Evolutionary conservation across 2,888 invertebrate genomes (phyloP).

Genomic region (Drosophila kambysellisi): DNA sequence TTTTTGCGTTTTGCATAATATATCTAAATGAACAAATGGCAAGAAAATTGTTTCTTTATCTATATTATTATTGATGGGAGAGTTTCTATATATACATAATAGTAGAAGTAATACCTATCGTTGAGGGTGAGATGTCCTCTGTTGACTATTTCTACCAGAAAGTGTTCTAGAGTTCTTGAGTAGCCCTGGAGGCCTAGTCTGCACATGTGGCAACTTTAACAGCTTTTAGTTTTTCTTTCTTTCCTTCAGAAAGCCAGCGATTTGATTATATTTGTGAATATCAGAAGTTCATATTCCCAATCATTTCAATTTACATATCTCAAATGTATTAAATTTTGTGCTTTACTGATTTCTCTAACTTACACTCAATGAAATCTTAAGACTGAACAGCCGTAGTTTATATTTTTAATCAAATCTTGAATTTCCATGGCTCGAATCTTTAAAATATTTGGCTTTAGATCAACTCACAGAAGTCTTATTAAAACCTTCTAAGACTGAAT

Average conservation of each 20-base stretch:
- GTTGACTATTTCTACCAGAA: background rate
- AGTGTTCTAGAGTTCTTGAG: background rate
- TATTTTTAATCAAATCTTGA: background rate
- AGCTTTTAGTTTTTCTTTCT: no score
- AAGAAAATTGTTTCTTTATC: background rate
- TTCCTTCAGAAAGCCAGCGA: no score
- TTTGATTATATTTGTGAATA: no score
- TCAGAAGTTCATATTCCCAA: no score
- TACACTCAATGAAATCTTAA: background rate
- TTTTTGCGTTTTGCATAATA: slow-evolving; percentile 50
- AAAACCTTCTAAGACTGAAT: background rate
- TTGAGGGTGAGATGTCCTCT: background rate
- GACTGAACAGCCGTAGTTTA: background rate
- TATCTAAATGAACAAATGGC: slow-evolving; percentile 9
- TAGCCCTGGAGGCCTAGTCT: background rate
- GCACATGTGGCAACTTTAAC: no score
- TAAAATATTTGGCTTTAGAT: background rate
- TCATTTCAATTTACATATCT: no score
- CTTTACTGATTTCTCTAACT: background rate
- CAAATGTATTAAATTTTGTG: no score
- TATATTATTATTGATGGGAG: background rate
- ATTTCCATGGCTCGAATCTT: background rate
- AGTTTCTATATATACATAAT: background rate
- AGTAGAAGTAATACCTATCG: background rate
- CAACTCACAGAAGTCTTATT: background rate